phyloP scores from a whole-genome alignment of 2,113 vertebrate genomes.

The Ceyx melanurus region DNA sequence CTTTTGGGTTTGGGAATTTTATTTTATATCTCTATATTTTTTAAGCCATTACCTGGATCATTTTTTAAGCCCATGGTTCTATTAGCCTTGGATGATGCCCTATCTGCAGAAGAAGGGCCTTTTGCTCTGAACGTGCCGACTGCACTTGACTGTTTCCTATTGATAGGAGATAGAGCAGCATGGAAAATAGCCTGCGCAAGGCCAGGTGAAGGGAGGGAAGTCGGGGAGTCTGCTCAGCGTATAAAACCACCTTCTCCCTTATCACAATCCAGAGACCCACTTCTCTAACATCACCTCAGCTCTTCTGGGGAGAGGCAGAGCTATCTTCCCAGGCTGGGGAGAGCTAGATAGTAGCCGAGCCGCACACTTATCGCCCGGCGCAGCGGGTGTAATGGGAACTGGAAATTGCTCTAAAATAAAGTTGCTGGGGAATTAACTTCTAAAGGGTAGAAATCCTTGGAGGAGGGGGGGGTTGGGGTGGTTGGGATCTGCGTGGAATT shows the following conservation, averaged over 20 bases:
- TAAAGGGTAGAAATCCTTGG: neutral
- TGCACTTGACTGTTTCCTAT: conserved; percentile 66
- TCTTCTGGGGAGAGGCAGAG: conserved; percentile 46
- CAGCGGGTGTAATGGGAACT: conserved; percentile 62
- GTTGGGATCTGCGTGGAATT: neutral
- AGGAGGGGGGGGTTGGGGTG: neutral
- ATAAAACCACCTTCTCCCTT: conserved; percentile 58
- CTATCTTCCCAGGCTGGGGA: conserved; percentile 42
- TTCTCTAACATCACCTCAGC: conserved; percentile 26
- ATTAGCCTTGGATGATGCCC: conserved; percentile 51
- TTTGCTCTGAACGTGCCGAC: neutral
- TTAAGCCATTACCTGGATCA: conserved; percentile 56
- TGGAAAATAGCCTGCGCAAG: conserved; percentile 58
- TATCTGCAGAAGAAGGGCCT: neutral
- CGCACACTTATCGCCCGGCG: neutral
- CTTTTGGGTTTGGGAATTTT: neutral
- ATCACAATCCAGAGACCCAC: conserved; percentile 60
- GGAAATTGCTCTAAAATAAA: conserved; percentile 72
- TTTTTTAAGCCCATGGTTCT: conserved; percentile 54
- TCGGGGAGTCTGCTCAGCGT: conserved; percentile 27
- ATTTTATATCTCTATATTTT: neutral
- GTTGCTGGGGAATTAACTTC: conserved; percentile 73
- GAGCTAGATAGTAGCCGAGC: conserved; percentile 41
- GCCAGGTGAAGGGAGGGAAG: conserved; percentile 23
- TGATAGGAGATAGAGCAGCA: conserved; percentile 71